phyloP scores from a whole-genome alignment of 2,888 invertebrate genomes.

The Coleophora deauratella region DNA sequence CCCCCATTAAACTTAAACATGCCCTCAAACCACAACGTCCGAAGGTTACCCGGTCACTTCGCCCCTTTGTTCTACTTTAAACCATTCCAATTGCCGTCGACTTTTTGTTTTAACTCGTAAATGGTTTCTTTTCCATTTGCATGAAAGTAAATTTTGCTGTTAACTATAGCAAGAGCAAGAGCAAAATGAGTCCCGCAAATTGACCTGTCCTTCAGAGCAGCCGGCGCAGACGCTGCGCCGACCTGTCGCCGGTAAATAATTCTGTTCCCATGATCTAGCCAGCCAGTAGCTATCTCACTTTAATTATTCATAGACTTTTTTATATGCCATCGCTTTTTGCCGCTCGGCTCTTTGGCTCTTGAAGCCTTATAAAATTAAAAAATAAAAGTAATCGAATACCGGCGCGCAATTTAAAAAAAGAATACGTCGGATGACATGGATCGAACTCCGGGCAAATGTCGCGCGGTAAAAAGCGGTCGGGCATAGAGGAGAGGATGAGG shows the following conservation, averaged over 20 bases:
- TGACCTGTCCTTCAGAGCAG: constrained; percentile 65
- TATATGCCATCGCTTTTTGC: constrained; percentile 67
- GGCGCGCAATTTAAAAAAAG: constrained; percentile 69
- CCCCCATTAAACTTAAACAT: constrained; percentile 68
- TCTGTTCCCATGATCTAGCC: constrained; percentile 72
- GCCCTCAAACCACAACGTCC: constrained; percentile 57
- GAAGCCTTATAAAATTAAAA: constrained; percentile 70
- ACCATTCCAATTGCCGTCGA: too few species aligned
- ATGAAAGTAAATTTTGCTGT: constrained; percentile 41
- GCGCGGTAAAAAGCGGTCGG: constrained; percentile 72
- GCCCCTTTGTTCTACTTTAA: constrained; percentile 36
- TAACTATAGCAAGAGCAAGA: constrained; percentile 39
- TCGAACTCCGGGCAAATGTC: constrained; percentile 75
- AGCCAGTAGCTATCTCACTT: constrained; percentile 71
- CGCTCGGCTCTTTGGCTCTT: constrained; percentile 47
- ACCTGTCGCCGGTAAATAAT: constrained; percentile 66
- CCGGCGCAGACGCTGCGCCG: constrained; percentile 49
- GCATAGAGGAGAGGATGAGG: constrained; percentile 33
- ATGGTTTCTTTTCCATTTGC: constrained; percentile 35
- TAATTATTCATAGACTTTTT: constrained; percentile 74
- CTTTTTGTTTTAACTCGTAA: constrained; percentile 24
- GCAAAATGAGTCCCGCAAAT: constrained; percentile 61
- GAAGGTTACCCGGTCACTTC: constrained; percentile 43
- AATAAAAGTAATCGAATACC: constrained; percentile 61
- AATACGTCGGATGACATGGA: constrained; percentile 74